Conservation (phyloP, 2,888 invertebrate species). For the Lordiphosa fenestrarum region DNA sequence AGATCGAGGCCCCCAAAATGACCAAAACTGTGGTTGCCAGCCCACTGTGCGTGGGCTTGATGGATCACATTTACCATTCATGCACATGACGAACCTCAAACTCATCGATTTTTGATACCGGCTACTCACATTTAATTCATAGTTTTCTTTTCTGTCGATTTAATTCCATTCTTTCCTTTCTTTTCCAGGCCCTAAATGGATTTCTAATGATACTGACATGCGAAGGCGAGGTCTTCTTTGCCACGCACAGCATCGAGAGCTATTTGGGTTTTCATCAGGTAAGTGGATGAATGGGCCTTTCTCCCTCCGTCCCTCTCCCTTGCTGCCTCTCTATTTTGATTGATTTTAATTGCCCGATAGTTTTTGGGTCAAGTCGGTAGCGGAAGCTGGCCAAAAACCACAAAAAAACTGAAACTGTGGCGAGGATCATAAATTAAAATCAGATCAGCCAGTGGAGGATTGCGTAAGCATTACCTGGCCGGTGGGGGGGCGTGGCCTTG, state of each 20-base stretch:
- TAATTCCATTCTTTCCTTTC: constrained; percentile 37
- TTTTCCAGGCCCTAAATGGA: constrained; percentile 95
- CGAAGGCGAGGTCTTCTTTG: constrained; percentile 99
- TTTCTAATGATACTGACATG: constrained; percentile 99
- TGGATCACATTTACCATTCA: constrained; percentile 20
- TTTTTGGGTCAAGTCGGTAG: constrained; percentile 58
- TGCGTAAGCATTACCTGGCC: constrained; percentile 68
- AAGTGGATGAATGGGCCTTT: constrained; percentile 74
- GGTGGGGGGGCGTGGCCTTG: constrained; percentile 1
- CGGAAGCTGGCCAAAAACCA: constrained; percentile 41
- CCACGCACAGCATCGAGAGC: constrained; percentile 99
- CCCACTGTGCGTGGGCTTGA: neutral
- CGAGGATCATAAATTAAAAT: constrained; percentile 76
- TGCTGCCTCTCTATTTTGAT: constrained; percentile 39
- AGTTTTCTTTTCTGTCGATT: constrained; percentile 46
- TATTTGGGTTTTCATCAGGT: constrained; percentile 99
- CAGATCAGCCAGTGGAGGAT: constrained; percentile 75
- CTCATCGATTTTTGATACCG: constrained; percentile 19
- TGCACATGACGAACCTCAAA: constrained; percentile 18
- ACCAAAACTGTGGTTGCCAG: no score
- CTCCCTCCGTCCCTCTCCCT: neutral
- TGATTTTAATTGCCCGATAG: constrained; percentile 64
- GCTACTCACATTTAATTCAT: constrained; percentile 61
- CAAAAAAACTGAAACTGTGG: constrained; percentile 9
- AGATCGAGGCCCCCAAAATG: no score